Conservation (phyloP, 2,113 vertebrate species). For the Neotragus moschatus region DNA sequence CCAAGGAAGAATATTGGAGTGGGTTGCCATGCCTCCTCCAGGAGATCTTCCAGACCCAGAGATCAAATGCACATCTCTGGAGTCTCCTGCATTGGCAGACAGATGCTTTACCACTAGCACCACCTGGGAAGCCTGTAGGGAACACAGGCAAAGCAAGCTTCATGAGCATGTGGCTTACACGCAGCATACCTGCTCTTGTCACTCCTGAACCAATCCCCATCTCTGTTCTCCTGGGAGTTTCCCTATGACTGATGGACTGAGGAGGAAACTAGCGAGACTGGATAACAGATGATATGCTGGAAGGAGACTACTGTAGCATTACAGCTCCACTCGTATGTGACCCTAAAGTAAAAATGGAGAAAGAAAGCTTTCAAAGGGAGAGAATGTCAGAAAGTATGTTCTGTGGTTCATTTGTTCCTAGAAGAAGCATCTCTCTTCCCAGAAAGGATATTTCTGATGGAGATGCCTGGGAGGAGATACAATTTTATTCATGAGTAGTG, state of each 20-base stretch:
- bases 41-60: background rate
- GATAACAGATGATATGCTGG: background rate
- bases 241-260: background rate
- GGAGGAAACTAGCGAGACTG: background rate
- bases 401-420: background rate
- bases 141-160: background rate
- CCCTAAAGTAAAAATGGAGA: background rate
- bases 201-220: background rate
- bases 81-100: background rate
- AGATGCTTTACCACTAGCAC: background rate
- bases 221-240: background rate
- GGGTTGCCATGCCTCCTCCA: background rate
- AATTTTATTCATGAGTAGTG: background rate
- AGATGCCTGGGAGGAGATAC: background rate
- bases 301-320: background rate
- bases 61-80: background rate
- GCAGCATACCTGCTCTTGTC: no score
- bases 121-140: background rate
- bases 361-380: background rate
- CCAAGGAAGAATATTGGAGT: background rate
- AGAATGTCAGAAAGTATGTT: background rate
- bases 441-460: background rate
- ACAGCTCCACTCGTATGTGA: background rate
- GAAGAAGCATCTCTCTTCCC: background rate
- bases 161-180: background rate